Percentiles rank a stretch among this genome's conserved stretches.
Evolutionary conservation across 2,888 invertebrate genomes (phyloP).

Genomic region (Nowickia ferox): DNA sequence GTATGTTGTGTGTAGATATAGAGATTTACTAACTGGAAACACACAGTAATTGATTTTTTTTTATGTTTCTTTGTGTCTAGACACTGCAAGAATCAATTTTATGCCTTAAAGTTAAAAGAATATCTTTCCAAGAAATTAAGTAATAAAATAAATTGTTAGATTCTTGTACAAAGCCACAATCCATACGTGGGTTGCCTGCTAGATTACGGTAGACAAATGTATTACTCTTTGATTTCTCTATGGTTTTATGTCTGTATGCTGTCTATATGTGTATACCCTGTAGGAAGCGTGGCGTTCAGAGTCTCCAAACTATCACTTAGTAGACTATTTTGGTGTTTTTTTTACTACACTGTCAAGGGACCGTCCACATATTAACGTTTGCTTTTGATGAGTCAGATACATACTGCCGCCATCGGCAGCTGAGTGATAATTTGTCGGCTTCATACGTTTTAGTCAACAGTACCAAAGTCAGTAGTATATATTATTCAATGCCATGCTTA

Average conservation of each 20-base stretch:
- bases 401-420: too few species aligned
- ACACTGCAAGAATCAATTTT: constrained; percentile 66
- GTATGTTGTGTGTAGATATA: neutral
- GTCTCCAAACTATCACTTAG: too few species aligned
- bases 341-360: too few species aligned
- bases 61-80: constrained; percentile 60
- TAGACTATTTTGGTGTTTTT: too few species aligned
- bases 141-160: constrained; percentile 63
- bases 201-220: constrained; percentile 40
- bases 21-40: neutral
- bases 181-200: constrained; percentile 59
- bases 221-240: constrained; percentile 35
- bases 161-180: constrained; percentile 40
- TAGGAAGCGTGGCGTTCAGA: too few species aligned
- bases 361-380: too few species aligned
- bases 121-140: constrained; percentile 67
- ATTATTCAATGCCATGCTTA: too few species aligned
- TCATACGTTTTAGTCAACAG: too few species aligned
- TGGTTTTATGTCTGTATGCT: neutral
- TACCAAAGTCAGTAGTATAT: too few species aligned
- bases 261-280: too few species aligned
- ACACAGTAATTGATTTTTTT: constrained; percentile 46
- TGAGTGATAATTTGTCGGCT: too few species aligned
- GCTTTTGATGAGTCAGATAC: too few species aligned
- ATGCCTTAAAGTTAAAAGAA: constrained; percentile 55